Percentiles rank a stretch among this genome's conserved stretches.
These are phyloP conservation scores for Acromyrmex heyeri DNA, from an alignment of 1,140 invertebrate genomes.

Conservation along the genomic window DNA sequence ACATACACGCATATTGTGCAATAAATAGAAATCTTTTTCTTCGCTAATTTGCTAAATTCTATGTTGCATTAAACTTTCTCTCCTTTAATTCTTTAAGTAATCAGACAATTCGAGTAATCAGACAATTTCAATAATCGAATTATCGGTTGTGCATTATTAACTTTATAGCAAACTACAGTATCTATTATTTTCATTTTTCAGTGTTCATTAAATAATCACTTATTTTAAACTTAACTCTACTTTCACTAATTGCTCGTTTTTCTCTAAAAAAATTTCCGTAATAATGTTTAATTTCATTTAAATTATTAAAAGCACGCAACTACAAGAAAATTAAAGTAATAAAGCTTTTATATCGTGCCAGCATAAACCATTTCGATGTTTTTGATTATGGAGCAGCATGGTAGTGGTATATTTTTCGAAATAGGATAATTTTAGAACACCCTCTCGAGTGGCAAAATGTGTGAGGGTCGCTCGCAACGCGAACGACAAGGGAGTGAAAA, in stretches of 20 bases:
- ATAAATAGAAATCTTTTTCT: constrained; percentile 10
- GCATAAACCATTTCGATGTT: neutral
- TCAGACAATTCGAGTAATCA: neutral
- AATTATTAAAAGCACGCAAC: neutral
- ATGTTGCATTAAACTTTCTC: neutral
- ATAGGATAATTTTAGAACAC: constrained; percentile 35
- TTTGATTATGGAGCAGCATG: constrained; percentile 2
- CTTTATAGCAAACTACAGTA: neutral
- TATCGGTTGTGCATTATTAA: neutral
- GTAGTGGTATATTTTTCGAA: constrained; percentile 42
- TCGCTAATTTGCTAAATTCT: neutral
- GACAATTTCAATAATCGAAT: neutral
- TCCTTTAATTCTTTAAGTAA: neutral
- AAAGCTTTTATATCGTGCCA: constrained; percentile 12
- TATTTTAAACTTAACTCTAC: neutral
- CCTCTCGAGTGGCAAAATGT: neutral
- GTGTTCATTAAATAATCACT: neutral
- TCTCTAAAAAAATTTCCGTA: neutral
- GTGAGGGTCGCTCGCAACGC: neutral
- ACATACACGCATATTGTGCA: neutral
- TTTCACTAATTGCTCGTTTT: neutral
- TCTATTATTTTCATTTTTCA: constrained; percentile 3
- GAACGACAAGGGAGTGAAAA: constrained; percentile 31
- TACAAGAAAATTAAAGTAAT: constrained; percentile 3
- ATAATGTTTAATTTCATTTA: neutral